Evolutionary conservation across 2,888 invertebrate genomes (phyloP).

Genomic region (Eupithecia subfuscata): DNA sequence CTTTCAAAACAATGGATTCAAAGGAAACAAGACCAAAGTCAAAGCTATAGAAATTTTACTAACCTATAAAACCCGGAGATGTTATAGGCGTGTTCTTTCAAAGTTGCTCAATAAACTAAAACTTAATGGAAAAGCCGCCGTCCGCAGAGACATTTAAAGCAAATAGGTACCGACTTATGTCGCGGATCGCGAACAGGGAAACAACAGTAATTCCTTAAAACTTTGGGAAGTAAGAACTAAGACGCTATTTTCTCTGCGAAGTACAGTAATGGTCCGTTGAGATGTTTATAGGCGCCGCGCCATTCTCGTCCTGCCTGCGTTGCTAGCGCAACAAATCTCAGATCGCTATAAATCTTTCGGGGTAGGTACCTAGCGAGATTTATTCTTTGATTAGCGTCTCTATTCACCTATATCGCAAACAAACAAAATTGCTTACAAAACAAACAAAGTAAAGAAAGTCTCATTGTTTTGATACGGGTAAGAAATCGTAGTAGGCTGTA

Average conservation of each 20-base stretch:
- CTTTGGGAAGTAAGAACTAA: conserved; percentile 66
- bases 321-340: conserved; percentile 67
- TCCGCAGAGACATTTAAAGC: conserved; percentile 33
- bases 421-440: conserved; percentile 38
- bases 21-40: conserved; percentile 20
- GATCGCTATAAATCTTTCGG: conserved; percentile 69
- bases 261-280: conserved; percentile 71
- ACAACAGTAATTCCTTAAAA: conserved; percentile 70
- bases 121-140: conserved; percentile 28
- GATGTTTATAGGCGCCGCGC: conserved; percentile 69
- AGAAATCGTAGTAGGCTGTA: conserved; percentile 13
- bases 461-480: conserved; percentile 28
- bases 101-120: conserved; percentile 32
- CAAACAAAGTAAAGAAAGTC: conserved; percentile 30
- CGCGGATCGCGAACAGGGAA: conserved; percentile 52
- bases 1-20: conserved; percentile 11
- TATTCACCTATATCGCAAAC: conserved; percentile 58
- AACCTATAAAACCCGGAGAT: conserved; percentile 15
- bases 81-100: conserved; percentile 22
- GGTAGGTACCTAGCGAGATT: conserved; percentile 62
- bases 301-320: conserved; percentile 59
- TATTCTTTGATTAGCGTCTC: conserved; percentile 73
- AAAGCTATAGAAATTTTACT: conserved; percentile 10
- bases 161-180: conserved; percentile 43
- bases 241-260: conserved; percentile 64